These are phyloP conservation scores for Cataglyphis altisquamis DNA, from an alignment of 2,888 invertebrate species.

Conservation along the genomic window DNA sequence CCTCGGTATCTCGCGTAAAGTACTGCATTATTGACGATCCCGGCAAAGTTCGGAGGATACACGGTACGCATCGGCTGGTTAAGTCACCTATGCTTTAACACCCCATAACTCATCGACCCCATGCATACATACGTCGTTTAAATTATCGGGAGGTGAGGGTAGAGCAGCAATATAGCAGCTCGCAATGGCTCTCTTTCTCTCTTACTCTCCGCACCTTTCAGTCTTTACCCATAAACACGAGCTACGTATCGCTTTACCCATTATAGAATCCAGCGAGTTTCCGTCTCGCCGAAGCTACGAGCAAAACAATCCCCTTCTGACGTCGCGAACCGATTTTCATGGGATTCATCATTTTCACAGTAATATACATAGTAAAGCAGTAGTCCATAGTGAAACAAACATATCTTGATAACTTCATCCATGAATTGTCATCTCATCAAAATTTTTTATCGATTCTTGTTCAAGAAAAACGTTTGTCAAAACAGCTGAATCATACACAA, in stretches of 20 bases:
- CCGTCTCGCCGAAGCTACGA: constrained; percentile 59
- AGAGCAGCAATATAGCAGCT: constrained; percentile 39
- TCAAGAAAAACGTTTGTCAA: neutral
- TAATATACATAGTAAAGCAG: no score
- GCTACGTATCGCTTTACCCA: constrained; percentile 71
- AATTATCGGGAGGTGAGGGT: constrained; percentile 65
- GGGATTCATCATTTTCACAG: constrained; percentile 33
- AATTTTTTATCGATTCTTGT: neutral
- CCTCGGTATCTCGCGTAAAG: constrained; percentile 51
- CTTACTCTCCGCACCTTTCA: constrained; percentile 32
- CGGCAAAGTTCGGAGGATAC: constrained; percentile 59
- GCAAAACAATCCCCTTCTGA: constrained; percentile 56
- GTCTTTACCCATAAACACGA: constrained; percentile 59
- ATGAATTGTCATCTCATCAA: neutral
- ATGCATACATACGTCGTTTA: constrained; percentile 64
- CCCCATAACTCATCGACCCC: constrained; percentile 81
- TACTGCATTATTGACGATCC: constrained; percentile 57
- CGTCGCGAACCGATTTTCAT: constrained; percentile 64
- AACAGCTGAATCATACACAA: neutral
- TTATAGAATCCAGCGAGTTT: constrained; percentile 67
- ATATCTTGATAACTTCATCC: constrained; percentile 3
- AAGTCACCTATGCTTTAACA: constrained; percentile 80
- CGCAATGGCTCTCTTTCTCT: constrained; percentile 20
- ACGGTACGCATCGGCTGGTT: constrained; percentile 64
- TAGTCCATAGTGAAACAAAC: neutral